Evolutionary conservation across 2,797 vertebrate genomes (phyloP).

Genomic region (Sitta carolinensis): DNA sequence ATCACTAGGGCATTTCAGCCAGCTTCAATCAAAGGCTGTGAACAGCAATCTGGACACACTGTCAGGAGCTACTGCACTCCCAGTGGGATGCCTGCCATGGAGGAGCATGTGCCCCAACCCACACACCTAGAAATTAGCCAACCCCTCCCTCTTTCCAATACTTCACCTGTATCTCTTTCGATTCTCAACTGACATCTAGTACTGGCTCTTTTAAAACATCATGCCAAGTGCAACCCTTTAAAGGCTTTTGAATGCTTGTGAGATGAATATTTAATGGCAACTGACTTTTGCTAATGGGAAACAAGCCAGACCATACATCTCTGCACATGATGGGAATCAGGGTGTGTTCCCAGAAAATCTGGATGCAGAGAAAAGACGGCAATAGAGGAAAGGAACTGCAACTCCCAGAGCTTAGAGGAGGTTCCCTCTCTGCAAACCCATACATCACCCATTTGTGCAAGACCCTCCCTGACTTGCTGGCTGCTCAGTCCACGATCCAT

Average conservation of each 20-base stretch:
- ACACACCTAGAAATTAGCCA: background rate
- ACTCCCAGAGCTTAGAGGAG: background rate
- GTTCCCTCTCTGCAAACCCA: background rate
- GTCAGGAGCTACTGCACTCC: background rate
- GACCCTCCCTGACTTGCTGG: background rate
- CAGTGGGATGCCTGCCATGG: background rate
- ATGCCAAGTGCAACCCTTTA: background rate
- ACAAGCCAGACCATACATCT: background rate
- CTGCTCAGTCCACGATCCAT: background rate
- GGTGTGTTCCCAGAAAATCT: background rate
- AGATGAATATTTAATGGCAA: constrained; percentile 8
- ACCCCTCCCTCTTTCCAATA: background rate
- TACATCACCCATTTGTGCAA: background rate
- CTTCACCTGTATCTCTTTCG: background rate
- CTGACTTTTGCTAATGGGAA: background rate
- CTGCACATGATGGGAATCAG: background rate
- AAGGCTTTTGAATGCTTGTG: background rate
- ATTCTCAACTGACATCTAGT: background rate
- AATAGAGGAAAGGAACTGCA: background rate
- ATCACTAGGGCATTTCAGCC: background rate
- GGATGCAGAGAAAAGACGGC: background rate
- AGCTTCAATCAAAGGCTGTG: background rate
- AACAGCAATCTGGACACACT: background rate
- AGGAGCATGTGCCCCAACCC: background rate
- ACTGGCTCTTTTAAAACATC: background rate